Conservation (phyloP, 2,797 vertebrate genomes). For the Nannoperca australis region DNA sequence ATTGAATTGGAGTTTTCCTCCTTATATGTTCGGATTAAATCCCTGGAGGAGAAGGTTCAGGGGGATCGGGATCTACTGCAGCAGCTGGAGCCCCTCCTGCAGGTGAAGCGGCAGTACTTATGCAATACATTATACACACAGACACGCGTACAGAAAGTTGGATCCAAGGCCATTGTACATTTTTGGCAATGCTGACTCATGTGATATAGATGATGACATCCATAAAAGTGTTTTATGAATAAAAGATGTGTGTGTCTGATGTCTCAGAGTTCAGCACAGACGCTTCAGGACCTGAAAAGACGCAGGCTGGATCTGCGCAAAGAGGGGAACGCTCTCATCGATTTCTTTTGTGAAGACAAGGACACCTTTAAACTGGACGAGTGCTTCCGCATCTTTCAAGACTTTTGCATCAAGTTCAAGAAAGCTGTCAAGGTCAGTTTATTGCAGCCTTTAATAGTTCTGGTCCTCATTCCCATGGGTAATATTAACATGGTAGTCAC, state of each 20-base stretch:
- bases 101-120: slow-evolving; percentile 84
- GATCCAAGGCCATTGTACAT: slow-evolving; percentile 29
- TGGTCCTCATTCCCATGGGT: neutral
- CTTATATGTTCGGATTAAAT: slow-evolving; percentile 88
- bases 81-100: slow-evolving; percentile 94
- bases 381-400: slow-evolving; percentile 97
- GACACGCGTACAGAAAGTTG: slow-evolving; percentile 34
- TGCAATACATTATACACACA: slow-evolving; percentile 20
- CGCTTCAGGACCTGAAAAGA: slow-evolving; percentile 90
- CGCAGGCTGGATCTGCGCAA: slow-evolving; percentile 89
- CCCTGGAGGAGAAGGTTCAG: slow-evolving; percentile 91
- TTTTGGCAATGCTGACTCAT: slow-evolving; percentile 46
- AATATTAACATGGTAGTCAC: neutral
- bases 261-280: slow-evolving; percentile 87
- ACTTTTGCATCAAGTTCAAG: slow-evolving; percentile 95
- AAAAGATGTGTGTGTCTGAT: slow-evolving; percentile 21
- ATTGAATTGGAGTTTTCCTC: slow-evolving; percentile 92
- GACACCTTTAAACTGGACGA: slow-evolving; percentile 97
- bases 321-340: slow-evolving; percentile 93
- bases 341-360: slow-evolving; percentile 99
- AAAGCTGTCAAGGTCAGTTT: slow-evolving; percentile 94
- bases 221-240: slow-evolving; percentile 20
- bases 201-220: slow-evolving; percentile 17
- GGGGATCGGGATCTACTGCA: slow-evolving; percentile 89
- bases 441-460: neutral